A percentile compares a stretch with the other conserved stretches of the same genome.
Conservation (phyloP, 2,113 vertebrate genomes). For the Tapirus terrestris region DNA sequence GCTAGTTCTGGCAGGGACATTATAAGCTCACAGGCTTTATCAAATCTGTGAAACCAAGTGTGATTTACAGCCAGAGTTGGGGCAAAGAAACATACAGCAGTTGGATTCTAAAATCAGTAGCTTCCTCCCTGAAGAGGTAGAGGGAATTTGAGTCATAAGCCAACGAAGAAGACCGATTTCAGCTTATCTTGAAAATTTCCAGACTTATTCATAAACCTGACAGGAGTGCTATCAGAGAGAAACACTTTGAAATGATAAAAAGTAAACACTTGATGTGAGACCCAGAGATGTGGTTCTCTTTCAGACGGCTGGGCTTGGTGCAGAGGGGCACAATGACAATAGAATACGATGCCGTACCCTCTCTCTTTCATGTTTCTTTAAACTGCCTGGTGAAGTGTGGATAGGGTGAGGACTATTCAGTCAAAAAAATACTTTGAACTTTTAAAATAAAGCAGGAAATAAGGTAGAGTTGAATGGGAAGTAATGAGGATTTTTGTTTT, state of each 20-base stretch:
- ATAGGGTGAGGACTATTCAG: neutral
- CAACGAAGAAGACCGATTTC: constrained; percentile 75
- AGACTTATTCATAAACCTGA: constrained; percentile 80
- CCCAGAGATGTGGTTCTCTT: constrained; percentile 60
- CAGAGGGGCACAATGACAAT: neutral
- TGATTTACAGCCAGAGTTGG: constrained; percentile 72
- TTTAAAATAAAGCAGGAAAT: neutral
- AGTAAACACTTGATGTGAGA: constrained; percentile 73
- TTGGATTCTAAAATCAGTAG: constrained; percentile 70
- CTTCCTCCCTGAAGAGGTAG: constrained; percentile 41
- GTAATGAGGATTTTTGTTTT: neutral
- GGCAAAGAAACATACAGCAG: constrained; percentile 61
- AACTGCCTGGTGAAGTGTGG: neutral
- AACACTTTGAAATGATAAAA: constrained; percentile 81
- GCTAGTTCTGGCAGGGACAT: constrained; percentile 71
- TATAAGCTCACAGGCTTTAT: constrained; percentile 77
- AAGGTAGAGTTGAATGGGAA: neutral
- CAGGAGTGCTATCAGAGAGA: constrained; percentile 74
- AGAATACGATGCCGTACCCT: neutral
- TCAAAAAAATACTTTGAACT: constrained; percentile 15
- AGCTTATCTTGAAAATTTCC: constrained; percentile 80
- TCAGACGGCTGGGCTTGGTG: constrained; percentile 22
- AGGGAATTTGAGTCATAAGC: constrained; percentile 75
- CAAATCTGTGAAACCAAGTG: constrained; percentile 78
- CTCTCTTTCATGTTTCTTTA: constrained; percentile 32